Evolutionary conservation across 2,888 invertebrate species (phyloP), one percentile per base, ranked within the genome.

Genomic region (Lydus trimaculatus): DNA sequence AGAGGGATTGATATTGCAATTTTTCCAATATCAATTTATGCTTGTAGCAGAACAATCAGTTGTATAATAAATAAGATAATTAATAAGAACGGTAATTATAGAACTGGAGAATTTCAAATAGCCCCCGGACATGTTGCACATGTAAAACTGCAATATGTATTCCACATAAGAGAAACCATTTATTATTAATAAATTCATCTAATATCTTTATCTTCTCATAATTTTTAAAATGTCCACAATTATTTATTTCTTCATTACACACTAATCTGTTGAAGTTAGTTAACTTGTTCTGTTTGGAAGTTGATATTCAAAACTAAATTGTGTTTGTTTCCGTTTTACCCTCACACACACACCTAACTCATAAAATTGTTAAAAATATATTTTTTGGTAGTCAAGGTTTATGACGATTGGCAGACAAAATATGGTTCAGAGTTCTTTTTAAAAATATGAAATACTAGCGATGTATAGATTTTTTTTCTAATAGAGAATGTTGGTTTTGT

Each of bases 401-500:
- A 28, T 28, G 56, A 56, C 15, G 15, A 15, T 25, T 28, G 28
- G 28, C 13, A 56, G 5, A 56, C 13, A 28, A 28, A 25, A 56
- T 56, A 4, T 25, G 56, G 6, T 28, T 11, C 2, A n/a, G n/a
- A n/a, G 5, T 2, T 56, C 28, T 6, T 52, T 23, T 52, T 23
- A 2, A 11, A 20, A 0, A 23, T 23, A 52, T 23, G 23, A 52
- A 52, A 3, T 23, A 52, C 20, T 20, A 52, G 5, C 3, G 11
- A 23, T 20, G 11, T 13, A 6, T 25, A 56, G 11, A 25, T 25
- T 15, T 25, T 4, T 56, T 56, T 15, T 11, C 23, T 48, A 1
- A 9, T 5, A 56, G 15, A 25, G 13, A 56, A 56, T 25, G 8
- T 56, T 59, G 28, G 66, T 72, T n/a, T 79, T 83, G 75, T 85